These are phyloP conservation scores for Dryomyza anilis DNA, from an alignment of 2,888 invertebrate genomes.

Conservation along the genomic window DNA sequence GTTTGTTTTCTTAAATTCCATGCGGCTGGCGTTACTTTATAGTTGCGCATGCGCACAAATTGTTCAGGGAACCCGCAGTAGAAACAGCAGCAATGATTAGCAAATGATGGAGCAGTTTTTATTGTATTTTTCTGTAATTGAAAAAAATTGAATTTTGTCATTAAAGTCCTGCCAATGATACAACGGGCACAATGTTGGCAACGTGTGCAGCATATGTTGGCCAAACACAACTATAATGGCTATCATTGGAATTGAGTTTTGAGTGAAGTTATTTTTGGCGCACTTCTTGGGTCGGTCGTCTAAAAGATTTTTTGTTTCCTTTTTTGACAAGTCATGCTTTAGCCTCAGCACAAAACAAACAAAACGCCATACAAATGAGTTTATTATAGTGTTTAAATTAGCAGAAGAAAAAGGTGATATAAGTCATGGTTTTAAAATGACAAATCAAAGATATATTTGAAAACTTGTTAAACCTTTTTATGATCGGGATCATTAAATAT, in stretches of 20 bases:
- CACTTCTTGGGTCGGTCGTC: not conserved
- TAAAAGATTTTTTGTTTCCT: constrained; percentile 3
- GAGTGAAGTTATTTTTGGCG: not conserved
- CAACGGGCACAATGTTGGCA: not conserved
- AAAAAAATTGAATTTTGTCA: not conserved
- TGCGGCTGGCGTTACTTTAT: no score
- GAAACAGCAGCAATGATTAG: constrained; percentile 26
- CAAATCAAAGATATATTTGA: no score
- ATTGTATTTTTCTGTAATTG: not conserved
- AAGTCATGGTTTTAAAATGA: no score
- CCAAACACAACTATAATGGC: not conserved
- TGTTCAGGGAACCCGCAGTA: constrained; percentile 48
- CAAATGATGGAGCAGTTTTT: constrained; percentile 34
- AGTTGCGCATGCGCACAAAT: constrained; percentile 40
- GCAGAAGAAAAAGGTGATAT: constrained; percentile 11
- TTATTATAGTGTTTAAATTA: not conserved
- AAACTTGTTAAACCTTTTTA: no score
- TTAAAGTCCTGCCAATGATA: no score
- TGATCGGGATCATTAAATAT: no score
- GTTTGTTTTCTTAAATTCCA: not conserved
- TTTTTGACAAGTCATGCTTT: constrained; percentile 7
- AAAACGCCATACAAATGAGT: not conserved
- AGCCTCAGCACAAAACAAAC: not conserved
- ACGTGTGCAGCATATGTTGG: constrained; percentile 3
- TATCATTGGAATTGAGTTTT: not conserved